These are phyloP conservation scores for Synergus umbraculus DNA, from an alignment of 2,888 invertebrate genomes.

Conservation along the genomic window DNA sequence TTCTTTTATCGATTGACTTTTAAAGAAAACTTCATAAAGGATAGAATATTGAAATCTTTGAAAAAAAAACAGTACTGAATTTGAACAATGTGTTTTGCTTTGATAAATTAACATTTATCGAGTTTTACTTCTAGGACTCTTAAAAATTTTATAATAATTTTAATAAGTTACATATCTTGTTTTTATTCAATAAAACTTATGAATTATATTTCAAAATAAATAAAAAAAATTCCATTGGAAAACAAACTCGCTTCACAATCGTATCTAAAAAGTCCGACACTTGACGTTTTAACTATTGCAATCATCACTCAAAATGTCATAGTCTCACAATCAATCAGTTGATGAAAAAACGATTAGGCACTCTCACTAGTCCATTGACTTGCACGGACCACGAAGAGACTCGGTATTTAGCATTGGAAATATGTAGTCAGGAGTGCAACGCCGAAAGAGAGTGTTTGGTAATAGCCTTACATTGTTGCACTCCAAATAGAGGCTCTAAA, in stretches of 20 bases:
- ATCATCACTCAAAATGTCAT: slow-evolving; percentile 36
- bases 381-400: slow-evolving; percentile 49
- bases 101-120: too few species aligned
- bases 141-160: too few species aligned
- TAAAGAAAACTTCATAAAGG: too few species aligned
- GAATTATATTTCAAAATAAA: background rate
- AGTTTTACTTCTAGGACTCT: too few species aligned
- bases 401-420: slow-evolving; percentile 56
- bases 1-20: background rate
- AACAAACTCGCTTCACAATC: slow-evolving; percentile 2
- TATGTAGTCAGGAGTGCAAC: slow-evolving; percentile 52
- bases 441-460: slow-evolving; percentile 52
- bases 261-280: background rate
- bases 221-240: too few species aligned
- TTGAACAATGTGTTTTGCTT: too few species aligned
- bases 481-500: slow-evolving; percentile 65
- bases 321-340: slow-evolving; percentile 14
- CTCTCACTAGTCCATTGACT: slow-evolving; percentile 53
- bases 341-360: slow-evolving; percentile 19
- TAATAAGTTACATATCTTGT: background rate
- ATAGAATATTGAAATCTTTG: too few species aligned
- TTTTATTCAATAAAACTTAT: background rate
- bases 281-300: slow-evolving; percentile 3
- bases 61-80: too few species aligned
- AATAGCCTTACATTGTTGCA: slow-evolving; percentile 64